A percentile compares a stretch with the other conserved stretches of the same genome.
Conservation (phyloP, 1,140 invertebrate genomes). For the Ephestia elutella region DNA sequence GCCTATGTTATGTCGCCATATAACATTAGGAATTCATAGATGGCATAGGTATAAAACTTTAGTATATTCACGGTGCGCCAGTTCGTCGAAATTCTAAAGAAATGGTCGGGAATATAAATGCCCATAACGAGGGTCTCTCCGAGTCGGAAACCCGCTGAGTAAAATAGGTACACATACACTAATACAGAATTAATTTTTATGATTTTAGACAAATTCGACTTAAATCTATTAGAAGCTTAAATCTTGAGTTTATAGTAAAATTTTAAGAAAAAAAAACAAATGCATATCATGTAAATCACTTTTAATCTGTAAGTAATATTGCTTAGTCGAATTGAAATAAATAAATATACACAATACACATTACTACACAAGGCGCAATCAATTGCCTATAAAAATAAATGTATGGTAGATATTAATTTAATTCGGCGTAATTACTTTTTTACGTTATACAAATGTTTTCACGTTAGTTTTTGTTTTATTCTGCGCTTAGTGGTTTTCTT, state of each 20-base stretch:
- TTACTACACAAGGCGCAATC: constrained; percentile 49
- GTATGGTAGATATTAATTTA: constrained; percentile 20
- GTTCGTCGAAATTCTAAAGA: not conserved
- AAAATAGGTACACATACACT: no score
- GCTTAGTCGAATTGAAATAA: constrained; percentile 68
- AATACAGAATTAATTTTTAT: no score
- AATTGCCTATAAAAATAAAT: constrained; percentile 44
- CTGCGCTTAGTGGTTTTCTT: no score
- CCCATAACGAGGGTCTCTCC: no score
- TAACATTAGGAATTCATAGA: constrained; percentile 1
- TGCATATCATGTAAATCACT: constrained; percentile 50
- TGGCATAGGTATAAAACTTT: not conserved
- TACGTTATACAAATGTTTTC: no score
- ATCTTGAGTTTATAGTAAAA: no score
- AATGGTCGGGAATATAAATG: not conserved
- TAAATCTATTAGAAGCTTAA: no score
- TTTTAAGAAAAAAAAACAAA: not conserved
- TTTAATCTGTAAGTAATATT: constrained; percentile 66
- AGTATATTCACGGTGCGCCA: not conserved
- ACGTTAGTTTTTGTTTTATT: no score
- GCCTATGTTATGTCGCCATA: constrained; percentile 19
- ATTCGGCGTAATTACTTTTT: no score
- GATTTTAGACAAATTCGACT: no score
- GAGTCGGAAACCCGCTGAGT: not conserved
- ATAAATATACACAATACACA: constrained; percentile 61